Percentiles rank a stretch among this genome's conserved stretches.
phyloP scores from a whole-genome alignment of 2,797 vertebrate species.

The Arrhamphus sclerolepis region DNA sequence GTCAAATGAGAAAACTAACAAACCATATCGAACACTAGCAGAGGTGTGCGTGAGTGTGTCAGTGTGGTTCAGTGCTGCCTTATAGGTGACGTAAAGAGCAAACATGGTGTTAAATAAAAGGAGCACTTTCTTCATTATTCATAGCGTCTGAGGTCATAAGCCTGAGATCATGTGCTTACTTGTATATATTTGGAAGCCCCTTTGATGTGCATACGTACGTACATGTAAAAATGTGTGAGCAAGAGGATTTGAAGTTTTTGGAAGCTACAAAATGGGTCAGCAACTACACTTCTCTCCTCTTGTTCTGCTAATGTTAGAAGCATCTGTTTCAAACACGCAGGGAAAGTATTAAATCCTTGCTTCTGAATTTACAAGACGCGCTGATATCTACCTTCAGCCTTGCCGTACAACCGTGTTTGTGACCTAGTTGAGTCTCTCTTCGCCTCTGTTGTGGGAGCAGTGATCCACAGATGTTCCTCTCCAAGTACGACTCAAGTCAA shows the following conservation, averaged over 20 bases:
- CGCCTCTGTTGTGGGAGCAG: conserved; percentile 49
- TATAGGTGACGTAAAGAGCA: conserved; percentile 58
- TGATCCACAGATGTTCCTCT: conserved; percentile 72
- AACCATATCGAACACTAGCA: conserved; percentile 53
- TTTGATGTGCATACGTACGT: conserved; percentile 5
- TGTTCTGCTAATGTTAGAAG: background rate
- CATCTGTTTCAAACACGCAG: background rate
- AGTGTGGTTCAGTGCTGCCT: conserved; percentile 48
- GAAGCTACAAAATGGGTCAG: conserved; percentile 75
- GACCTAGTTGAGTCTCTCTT: conserved; percentile 67
- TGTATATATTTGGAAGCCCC: background rate
- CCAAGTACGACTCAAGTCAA: conserved; percentile 68
- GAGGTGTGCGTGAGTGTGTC: conserved; percentile 25
- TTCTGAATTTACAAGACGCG: conserved; percentile 1
- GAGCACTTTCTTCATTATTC: conserved; percentile 59
- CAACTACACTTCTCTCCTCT: conserved; percentile 49
- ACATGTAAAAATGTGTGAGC: background rate
- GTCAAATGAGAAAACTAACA: conserved; percentile 71
- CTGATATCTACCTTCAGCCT: conserved; percentile 14
- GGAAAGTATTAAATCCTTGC: conserved; percentile 7
- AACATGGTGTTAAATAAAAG: conserved; percentile 60
- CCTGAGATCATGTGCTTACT: conserved; percentile 1
- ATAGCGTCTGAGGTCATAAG: conserved; percentile 50
- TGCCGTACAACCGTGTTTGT: conserved; percentile 36
- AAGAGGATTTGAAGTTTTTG: conserved; percentile 70